A percentile compares a stretch with the other conserved stretches of the same genome.
Conservation (phyloP, 1,140 invertebrate species). For the Papilio polytes region DNA sequence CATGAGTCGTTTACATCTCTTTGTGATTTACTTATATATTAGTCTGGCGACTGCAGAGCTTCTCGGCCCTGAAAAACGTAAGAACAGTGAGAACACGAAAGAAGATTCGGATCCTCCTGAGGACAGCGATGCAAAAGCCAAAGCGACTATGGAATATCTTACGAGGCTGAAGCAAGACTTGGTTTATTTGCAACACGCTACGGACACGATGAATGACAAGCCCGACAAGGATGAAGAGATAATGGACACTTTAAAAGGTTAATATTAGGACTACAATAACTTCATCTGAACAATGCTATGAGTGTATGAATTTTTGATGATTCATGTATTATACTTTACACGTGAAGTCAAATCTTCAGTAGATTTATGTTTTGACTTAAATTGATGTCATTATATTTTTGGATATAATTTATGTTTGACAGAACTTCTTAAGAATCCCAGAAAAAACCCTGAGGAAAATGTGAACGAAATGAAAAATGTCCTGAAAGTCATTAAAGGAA, state of each 20-base stretch:
- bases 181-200: slow-evolving; percentile 58
- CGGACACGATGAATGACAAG: slow-evolving; percentile 56
- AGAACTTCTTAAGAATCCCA: slow-evolving; percentile 3
- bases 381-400: not conserved
- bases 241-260: slow-evolving; percentile 56
- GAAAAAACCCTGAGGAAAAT: slow-evolving; percentile 48
- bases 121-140: slow-evolving; percentile 44
- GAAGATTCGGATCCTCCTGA: slow-evolving; percentile 57
- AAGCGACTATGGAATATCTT: slow-evolving; percentile 50
- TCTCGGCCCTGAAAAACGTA: slow-evolving; percentile 63
- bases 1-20: slow-evolving; percentile 62
- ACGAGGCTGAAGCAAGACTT: slow-evolving; percentile 62
- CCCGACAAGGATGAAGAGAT: slow-evolving; percentile 53
- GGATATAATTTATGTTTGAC: slow-evolving; percentile 10
- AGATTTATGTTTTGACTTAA: too few species aligned
- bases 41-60: slow-evolving; percentile 59
- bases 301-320: too few species aligned
- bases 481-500: slow-evolving; percentile 61
- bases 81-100: slow-evolving; percentile 55
- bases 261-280: not conserved
- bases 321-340: too few species aligned
- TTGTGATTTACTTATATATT: slow-evolving; percentile 64
- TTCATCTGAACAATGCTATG: not conserved
- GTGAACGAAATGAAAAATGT: slow-evolving; percentile 65
- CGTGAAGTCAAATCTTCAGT: too few species aligned